Conservation (phyloP, 2,797 vertebrate species). For the Pteropus rufus region DNA sequence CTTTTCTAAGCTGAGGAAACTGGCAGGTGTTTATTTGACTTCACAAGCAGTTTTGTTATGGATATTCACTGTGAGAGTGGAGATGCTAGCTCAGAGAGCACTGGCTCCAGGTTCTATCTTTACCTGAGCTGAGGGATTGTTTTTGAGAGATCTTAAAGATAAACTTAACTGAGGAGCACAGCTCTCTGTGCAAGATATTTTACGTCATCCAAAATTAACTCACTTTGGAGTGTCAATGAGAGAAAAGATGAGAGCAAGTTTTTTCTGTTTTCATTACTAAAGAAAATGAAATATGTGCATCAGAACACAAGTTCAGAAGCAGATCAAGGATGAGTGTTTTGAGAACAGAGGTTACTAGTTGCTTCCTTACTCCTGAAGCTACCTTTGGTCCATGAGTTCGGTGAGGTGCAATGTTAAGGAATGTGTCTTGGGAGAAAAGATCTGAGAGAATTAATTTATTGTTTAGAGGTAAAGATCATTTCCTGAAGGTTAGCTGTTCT, state of each 20-base stretch:
- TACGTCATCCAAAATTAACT: background rate
- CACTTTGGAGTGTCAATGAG: background rate
- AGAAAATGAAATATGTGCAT: constrained; percentile 37
- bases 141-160: background rate
- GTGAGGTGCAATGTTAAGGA: background rate
- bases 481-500: constrained; percentile 56
- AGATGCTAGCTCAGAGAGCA: constrained; percentile 1
- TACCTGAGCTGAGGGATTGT: background rate
- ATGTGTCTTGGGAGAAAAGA: constrained; percentile 43
- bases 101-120: background rate
- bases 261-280: constrained; percentile 26
- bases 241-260: background rate
- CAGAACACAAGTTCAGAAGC: constrained; percentile 6
- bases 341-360: constrained; percentile 10
- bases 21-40: background rate
- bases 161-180: background rate
- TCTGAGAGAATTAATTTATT: constrained; percentile 68
- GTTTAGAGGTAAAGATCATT: constrained; percentile 60
- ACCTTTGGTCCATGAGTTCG: constrained; percentile 35
- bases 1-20: background rate
- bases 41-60: background rate
- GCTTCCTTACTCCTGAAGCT: constrained; percentile 10
- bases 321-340: constrained; percentile 50
- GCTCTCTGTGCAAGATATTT: background rate
- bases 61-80: background rate